Conservation (phyloP, 2,113 vertebrate species). For the Pelvicachromis taeniatus region DNA sequence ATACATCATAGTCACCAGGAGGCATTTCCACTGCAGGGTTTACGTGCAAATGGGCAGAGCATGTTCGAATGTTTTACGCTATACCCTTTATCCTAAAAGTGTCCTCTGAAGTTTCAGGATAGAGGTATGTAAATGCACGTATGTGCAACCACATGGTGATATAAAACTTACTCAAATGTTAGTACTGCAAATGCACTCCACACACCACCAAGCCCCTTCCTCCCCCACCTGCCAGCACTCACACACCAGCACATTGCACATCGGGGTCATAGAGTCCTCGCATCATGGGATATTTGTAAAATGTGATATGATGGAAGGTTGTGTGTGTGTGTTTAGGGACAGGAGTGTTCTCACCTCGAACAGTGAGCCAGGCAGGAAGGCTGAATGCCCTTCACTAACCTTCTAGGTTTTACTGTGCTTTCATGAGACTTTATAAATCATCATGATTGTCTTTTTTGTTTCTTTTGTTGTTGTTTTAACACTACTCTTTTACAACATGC, state of each 20-base stretch:
- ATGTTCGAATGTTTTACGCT: constrained; percentile 54
- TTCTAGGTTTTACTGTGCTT: constrained; percentile 66
- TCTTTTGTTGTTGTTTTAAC: neutral
- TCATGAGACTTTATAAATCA: constrained; percentile 73
- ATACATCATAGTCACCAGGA: constrained; percentile 75
- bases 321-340: constrained; percentile 37
- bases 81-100: constrained; percentile 51
- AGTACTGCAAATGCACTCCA: constrained; percentile 13
- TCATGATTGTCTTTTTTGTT: constrained; percentile 28
- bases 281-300: constrained; percentile 62
- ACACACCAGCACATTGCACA: constrained; percentile 14
- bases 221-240: constrained; percentile 21
- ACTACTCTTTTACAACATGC: constrained; percentile 47
- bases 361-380: constrained; percentile 47
- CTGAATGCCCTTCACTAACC: constrained; percentile 71
- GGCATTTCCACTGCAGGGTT: constrained; percentile 57
- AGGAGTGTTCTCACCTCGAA: constrained; percentile 49
- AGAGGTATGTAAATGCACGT: constrained; percentile 1
- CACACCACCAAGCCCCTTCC: neutral
- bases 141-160: neutral
- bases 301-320: constrained; percentile 40
- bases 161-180: neutral
- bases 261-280: constrained; percentile 51
- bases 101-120: constrained; percentile 58
- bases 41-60: constrained; percentile 54